Base-by-base conservation (phyloP, 2,888 invertebrate genomes). In the Choristoneura rosaceana region DNA sequence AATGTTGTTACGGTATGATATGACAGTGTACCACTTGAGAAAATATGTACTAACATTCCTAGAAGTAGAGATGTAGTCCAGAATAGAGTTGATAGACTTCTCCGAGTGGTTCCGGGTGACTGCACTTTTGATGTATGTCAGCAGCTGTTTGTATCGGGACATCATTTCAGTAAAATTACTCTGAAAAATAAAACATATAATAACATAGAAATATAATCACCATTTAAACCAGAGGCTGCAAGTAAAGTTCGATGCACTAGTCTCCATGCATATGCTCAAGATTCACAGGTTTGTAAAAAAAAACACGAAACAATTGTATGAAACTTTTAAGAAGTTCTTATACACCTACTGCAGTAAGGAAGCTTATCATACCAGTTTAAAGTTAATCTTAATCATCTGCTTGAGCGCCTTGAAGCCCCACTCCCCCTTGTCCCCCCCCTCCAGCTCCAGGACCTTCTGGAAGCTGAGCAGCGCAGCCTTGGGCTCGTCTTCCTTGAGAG, bases 341-440 rank as follows among this genome's bases (percentile, higher is more conserved):
- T 43, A 43, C 9, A 43, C 3, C 9, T 10, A 10, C 43, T 43
- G 43, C 9, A 10, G 10, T 10, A 10, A 10, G 10, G 10, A 10
- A 12, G 0, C 10, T 12, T 3, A 80, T 87, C 95, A 91, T 89
- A 98, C 98, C 95, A 99, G 92, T 95, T 98, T 98, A 90, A 99
- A 99, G 90, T 99, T 99, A 75, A 99, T 99, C 94, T 99, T 99
- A 64, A 99, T 99, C 99, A 99, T 99, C 91, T 99, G 99, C 89
- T 99, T 99, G 15, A 99, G 95, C 0, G 99, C 99, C 90, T 99
- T 99, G 89, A 99, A 99, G 0, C 99, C 99, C 99, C 99, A 99
- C 95, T 99, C 99, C 69, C 99, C 99, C 90, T 99, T 99, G 80
- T 99, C 99, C 0, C 98, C 98, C 55, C 98, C 98, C 92, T 99